These are phyloP conservation scores for Deilephila elpenor DNA, from an alignment of 2,888 invertebrate genomes.

Conservation along the genomic window DNA sequence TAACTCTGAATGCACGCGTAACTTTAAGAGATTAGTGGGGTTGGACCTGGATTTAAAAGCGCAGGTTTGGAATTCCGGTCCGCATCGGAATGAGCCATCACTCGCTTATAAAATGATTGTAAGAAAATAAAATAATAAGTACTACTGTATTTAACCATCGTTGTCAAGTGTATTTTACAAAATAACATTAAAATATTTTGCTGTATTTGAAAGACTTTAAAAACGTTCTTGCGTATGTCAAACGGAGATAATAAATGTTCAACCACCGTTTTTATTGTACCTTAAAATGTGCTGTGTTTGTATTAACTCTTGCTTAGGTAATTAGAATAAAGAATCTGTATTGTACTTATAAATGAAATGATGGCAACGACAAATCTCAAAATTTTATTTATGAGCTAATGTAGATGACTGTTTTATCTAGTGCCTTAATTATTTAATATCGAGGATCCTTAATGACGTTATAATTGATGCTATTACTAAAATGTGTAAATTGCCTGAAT, in stretches of 20 bases:
- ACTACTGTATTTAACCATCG: too few species aligned
- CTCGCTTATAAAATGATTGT: too few species aligned
- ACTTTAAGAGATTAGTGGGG: too few species aligned
- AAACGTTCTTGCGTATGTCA: too few species aligned
- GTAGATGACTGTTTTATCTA: neutral
- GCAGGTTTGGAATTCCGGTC: too few species aligned
- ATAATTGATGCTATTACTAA: neutral
- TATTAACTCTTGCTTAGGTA: neutral
- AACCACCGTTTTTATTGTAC: neutral
- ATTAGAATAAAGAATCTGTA: neutral
- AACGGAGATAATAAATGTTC: neutral
- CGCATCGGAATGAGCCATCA: too few species aligned
- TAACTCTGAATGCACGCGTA: too few species aligned
- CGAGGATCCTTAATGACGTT: neutral
- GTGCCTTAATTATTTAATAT: neutral
- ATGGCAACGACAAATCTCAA: neutral
- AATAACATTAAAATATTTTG: too few species aligned
- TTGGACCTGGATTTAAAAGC: too few species aligned
- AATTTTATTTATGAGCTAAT: neutral
- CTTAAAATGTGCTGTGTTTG: constrained; percentile 5
- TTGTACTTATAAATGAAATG: constrained; percentile 2
- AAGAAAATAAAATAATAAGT: too few species aligned
- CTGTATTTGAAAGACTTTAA: too few species aligned
- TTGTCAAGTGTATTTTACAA: too few species aligned
- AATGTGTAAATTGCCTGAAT: neutral